Evolutionary conservation across 2,888 invertebrate species (phyloP).

Genomic region (Pinctada fucata): DNA sequence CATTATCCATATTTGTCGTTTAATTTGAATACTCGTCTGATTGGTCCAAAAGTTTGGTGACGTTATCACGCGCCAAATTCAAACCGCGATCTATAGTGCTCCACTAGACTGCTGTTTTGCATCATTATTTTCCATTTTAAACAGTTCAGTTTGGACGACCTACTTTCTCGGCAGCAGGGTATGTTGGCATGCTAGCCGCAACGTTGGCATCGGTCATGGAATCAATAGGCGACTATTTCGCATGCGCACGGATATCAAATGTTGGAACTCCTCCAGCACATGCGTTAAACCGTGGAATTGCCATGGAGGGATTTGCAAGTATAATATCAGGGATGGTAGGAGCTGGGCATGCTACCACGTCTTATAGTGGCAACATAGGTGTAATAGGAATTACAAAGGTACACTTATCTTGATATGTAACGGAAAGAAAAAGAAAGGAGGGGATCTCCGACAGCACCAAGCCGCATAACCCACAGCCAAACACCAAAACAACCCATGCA

Average conservation of each 20-base stretch:
- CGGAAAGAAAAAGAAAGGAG: too few species aligned
- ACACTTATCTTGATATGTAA: too few species aligned
- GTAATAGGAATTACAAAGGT: constrained; percentile 91
- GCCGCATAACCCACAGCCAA: too few species aligned
- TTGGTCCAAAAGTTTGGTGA: too few species aligned
- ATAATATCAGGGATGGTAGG: constrained; percentile 90
- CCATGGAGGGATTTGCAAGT: constrained; percentile 89
- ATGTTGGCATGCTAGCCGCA: constrained; percentile 63
- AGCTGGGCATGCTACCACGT: constrained; percentile 91
- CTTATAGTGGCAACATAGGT: constrained; percentile 92
- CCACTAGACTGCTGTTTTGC: too few species aligned
- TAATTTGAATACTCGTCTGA: too few species aligned
- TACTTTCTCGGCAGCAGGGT: constrained; percentile 58
- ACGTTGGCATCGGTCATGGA: constrained; percentile 63
- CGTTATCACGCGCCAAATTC: too few species aligned
- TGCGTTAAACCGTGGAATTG: constrained; percentile 85
- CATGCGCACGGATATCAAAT: constrained; percentile 83
- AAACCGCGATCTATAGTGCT: too few species aligned
- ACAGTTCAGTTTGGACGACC: constrained; percentile 76
- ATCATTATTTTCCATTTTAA: too few species aligned
- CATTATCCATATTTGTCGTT: too few species aligned
- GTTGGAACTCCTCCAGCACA: constrained; percentile 89
- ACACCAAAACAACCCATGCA: too few species aligned
- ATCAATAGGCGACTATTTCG: constrained; percentile 89
- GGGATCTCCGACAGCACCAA: too few species aligned